These are phyloP conservation scores for Coregonus clupeaformis DNA, from an alignment of 2,113 vertebrate genomes.

Conservation along the genomic window DNA sequence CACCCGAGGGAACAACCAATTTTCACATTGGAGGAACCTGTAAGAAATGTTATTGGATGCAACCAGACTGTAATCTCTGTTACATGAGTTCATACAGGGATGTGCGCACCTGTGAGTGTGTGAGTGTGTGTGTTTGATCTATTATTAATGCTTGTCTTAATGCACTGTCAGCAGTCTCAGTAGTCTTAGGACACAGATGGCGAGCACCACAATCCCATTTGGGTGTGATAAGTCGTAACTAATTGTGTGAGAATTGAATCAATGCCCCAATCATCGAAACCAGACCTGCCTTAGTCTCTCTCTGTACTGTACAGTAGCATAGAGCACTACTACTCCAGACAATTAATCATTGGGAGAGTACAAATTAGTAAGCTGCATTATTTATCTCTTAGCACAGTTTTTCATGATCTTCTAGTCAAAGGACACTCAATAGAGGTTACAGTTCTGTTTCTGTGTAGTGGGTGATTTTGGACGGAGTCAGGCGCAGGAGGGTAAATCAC, in stretches of 20 bases:
- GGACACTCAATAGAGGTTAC: not conserved
- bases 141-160: not conserved
- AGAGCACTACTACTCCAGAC: not conserved
- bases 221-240: slow-evolving; percentile 39
- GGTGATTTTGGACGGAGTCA: no score
- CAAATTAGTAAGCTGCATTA: not conserved
- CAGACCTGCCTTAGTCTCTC: not conserved
- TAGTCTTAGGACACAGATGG: slow-evolving; percentile 6
- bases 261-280: not conserved
- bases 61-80: no score
- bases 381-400: not conserved
- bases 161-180: slow-evolving; percentile 3
- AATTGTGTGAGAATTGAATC: slow-evolving; percentile 32
- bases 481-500: no score
- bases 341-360: not conserved
- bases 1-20: no score
- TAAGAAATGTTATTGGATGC: no score
- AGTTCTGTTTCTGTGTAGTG: not conserved
- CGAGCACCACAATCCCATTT: slow-evolving; percentile 26
- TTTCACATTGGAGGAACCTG: no score
- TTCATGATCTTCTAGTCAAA: not conserved
- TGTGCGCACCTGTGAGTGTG: no score
- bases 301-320: not conserved
- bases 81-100: no score
- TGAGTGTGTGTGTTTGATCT: not conserved